A percentile compares a stretch with the other conserved stretches of the same genome.
phyloP scores from a whole-genome alignment of 2,888 invertebrate species.

The Strigamia maritima region DNA sequence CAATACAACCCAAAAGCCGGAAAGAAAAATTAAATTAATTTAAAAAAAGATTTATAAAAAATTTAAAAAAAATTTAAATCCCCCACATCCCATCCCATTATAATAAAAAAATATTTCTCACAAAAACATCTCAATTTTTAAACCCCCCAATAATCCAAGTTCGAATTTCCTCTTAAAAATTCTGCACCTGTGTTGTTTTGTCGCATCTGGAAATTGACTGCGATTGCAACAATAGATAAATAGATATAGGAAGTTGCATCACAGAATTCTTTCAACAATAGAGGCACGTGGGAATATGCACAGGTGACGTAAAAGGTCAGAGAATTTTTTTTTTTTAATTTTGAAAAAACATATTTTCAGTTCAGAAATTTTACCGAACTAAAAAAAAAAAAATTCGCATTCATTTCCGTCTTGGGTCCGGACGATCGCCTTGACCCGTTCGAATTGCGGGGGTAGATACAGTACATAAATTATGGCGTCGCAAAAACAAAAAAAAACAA shows the following conservation, averaged over 20 bases:
- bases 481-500: neutral
- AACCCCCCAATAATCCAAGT: neutral
- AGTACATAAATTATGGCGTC: neutral
- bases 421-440: conserved; percentile 1
- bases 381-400: neutral
- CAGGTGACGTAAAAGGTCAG: neutral
- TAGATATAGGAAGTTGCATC: conserved; percentile 1
- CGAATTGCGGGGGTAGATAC: neutral
- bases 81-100: too few relatives aligned
- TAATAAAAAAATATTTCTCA: too few relatives aligned
- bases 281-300: neutral
- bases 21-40: conserved; percentile 10
- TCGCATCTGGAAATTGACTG: neutral
- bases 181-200: neutral
- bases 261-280: neutral
- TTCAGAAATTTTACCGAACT: too few relatives aligned
- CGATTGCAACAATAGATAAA: conserved; percentile 10
- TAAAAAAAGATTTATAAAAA: neutral
- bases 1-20: neutral
- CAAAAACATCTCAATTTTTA: neutral
- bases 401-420: neutral
- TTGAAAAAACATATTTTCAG: too few relatives aligned
- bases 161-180: neutral
- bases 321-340: neutral
- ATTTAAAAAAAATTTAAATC: neutral